Evolutionary conservation across 2,113 vertebrate genomes (phyloP).

Genomic region (Channa maculata): DNA sequence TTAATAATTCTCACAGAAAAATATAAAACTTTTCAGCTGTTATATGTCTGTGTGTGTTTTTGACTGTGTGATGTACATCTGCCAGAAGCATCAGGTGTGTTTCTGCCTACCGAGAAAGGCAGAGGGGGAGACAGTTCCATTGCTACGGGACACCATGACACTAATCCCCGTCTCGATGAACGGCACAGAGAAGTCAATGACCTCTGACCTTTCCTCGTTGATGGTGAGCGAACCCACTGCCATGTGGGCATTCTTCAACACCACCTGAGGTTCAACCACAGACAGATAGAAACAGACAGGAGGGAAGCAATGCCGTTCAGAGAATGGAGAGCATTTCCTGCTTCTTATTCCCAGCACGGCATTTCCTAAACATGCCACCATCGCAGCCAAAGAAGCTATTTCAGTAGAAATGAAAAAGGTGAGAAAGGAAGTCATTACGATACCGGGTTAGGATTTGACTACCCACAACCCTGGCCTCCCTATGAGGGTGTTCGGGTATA

Average conservation of each 20-base stretch:
- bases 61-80: constrained; percentile 14
- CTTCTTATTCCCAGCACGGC: too few species aligned
- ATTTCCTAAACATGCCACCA: neutral
- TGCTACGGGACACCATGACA: constrained; percentile 99
- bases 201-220: constrained; percentile 97
- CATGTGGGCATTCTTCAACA: constrained; percentile 97
- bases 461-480: constrained; percentile 2
- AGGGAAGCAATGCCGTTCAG: constrained; percentile 27
- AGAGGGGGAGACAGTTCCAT: constrained; percentile 98
- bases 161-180: constrained; percentile 99
- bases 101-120: constrained; percentile 92
- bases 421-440: constrained; percentile 9
- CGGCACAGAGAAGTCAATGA: constrained; percentile 98
- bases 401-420: neutral
- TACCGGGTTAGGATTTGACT: constrained; percentile 9
- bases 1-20: too few species aligned
- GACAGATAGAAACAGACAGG: constrained; percentile 5
- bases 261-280: constrained; percentile 85
- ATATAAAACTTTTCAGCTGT: too few species aligned
- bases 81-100: constrained; percentile 31
- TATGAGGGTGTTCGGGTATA: constrained; percentile 67
- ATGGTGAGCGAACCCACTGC: constrained; percentile 98
- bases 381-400: constrained; percentile 7
- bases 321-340: too few species aligned
- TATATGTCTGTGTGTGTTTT: neutral